These are phyloP conservation scores for Coregonus ussuriensis DNA, from an alignment of 2,797 vertebrate species.

Conservation along the genomic window DNA sequence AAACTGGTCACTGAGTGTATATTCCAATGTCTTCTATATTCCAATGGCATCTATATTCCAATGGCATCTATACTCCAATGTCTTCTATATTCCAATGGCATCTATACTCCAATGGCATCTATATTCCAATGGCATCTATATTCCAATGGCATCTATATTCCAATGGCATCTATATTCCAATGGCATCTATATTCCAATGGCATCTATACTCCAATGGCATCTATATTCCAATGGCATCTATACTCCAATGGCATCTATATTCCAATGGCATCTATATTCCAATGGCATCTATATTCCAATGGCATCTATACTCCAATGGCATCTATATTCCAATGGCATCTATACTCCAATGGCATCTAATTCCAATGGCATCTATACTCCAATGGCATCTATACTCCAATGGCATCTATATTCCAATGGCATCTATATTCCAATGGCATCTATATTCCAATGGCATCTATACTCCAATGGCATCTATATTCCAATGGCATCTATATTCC, in stretches of 20 bases:
- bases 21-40: too few relatives aligned
- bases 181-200: neutral
- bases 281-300: neutral
- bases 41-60: too few relatives aligned
- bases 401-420: neutral
- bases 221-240: neutral
- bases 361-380: neutral
- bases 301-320: neutral
- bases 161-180: neutral
- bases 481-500: neutral
- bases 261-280: neutral
- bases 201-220: neutral
- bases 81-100: too few relatives aligned
- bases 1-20: too few relatives aligned
- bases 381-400: neutral
- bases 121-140: too few relatives aligned
- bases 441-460: neutral
- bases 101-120: too few relatives aligned
- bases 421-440: neutral
- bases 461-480: too few relatives aligned
- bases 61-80: too few relatives aligned
- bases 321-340: neutral
- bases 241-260: neutral
- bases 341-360: neutral
- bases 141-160: too few relatives aligned